phyloP scores from a whole-genome alignment of 2,888 invertebrate species.

The Keiferia lycopersicella region DNA sequence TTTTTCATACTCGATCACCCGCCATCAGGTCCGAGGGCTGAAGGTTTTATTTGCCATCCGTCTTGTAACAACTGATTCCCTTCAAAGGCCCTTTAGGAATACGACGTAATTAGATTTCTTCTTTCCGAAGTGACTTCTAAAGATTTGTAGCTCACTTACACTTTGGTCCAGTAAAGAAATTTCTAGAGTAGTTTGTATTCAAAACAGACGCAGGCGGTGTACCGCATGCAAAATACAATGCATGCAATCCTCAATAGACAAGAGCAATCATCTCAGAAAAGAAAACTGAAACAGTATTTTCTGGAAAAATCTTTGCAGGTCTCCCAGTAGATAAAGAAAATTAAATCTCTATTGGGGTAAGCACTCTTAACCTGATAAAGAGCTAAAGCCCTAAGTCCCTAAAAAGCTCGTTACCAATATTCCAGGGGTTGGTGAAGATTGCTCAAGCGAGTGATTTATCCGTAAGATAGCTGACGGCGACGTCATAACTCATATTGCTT shows the following conservation, averaged over 20 bases:
- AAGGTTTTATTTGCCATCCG: constrained; percentile 69
- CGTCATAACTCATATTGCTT: constrained; percentile 62
- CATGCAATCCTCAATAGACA: not conserved
- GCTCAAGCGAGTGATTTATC: constrained; percentile 57
- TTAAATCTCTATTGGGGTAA: not conserved
- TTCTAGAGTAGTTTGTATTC: not conserved
- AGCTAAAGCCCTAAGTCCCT: constrained; percentile 38
- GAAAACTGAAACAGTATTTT: not conserved
- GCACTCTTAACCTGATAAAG: constrained; percentile 12
- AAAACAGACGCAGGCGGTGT: not conserved
- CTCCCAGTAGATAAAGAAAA: not conserved
- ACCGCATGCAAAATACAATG: too few relatives aligned
- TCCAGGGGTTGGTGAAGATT: constrained; percentile 41
- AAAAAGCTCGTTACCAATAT: constrained; percentile 58
- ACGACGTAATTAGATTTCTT: constrained; percentile 26
- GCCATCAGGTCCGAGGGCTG: constrained; percentile 43
- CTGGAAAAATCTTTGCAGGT: constrained; percentile 1
- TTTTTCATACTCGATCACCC: constrained; percentile 78
- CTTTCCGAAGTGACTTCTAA: constrained; percentile 2
- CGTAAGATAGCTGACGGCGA: constrained; percentile 58
- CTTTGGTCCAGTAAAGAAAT: not conserved
- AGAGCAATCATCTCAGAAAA: not conserved
- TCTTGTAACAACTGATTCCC: constrained; percentile 64
- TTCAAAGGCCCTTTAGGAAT: constrained; percentile 39
- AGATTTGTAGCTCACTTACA: not conserved